Evolutionary conservation across 2,113 vertebrate species (phyloP).

Genomic region (Paradisaea rubra): DNA sequence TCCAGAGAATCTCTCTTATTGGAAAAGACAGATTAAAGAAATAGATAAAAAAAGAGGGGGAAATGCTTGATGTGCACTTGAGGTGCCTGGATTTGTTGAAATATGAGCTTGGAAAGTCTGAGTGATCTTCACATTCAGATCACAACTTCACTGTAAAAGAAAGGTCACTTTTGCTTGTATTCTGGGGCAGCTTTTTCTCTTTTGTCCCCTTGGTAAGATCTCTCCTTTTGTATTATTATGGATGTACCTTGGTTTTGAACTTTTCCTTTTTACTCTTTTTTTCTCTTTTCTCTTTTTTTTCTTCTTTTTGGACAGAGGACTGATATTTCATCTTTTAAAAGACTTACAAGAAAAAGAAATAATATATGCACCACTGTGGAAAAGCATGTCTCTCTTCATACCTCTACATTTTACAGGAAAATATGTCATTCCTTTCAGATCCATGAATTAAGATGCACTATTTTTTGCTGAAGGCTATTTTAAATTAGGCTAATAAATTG

Average conservation of each 20-base stretch:
- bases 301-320: not conserved
- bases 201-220: slow-evolving; percentile 40
- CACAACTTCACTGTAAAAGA: slow-evolving; percentile 55
- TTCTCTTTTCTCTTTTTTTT: not conserved
- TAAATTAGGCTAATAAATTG: slow-evolving; percentile 86
- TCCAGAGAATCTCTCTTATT: not conserved
- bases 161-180: slow-evolving; percentile 48
- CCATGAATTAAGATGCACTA: slow-evolving; percentile 72
- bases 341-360: slow-evolving; percentile 44
- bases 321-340: slow-evolving; percentile 60
- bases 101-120: slow-evolving; percentile 28
- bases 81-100: slow-evolving; percentile 7
- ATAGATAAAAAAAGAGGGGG: not conserved
- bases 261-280: not conserved
- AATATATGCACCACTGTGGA: slow-evolving; percentile 57
- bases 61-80: slow-evolving; percentile 21
- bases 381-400: slow-evolving; percentile 57
- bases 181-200: slow-evolving; percentile 34
- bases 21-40: slow-evolving; percentile 14
- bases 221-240: slow-evolving; percentile 61
- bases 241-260: slow-evolving; percentile 56
- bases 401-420: slow-evolving; percentile 70
- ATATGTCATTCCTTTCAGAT: slow-evolving; percentile 70
- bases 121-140: slow-evolving; percentile 51
- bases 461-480: slow-evolving; percentile 80